A percentile compares a stretch with the other conserved stretches of the same genome.
These are phyloP conservation scores for Dicaeum eximium DNA, from an alignment of 2,113 vertebrate genomes.

Conservation along the genomic window DNA sequence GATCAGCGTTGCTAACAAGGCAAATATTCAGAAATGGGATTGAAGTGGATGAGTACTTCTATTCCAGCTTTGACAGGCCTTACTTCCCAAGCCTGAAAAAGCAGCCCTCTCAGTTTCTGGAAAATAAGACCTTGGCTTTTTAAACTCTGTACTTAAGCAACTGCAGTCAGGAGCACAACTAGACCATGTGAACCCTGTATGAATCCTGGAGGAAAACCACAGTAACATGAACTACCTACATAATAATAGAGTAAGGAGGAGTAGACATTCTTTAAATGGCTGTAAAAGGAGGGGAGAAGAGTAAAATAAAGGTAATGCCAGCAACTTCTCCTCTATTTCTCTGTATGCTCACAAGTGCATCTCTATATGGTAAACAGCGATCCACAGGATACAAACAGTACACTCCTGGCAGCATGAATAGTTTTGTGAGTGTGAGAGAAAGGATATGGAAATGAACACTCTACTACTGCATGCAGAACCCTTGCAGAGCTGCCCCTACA, in stretches of 20 bases:
- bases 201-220: neutral
- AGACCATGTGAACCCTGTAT: neutral
- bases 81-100: neutral
- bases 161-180: neutral
- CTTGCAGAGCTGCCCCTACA: neutral
- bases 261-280: neutral
- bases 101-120: neutral
- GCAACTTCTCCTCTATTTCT: neutral
- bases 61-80: neutral
- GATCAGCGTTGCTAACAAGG: neutral
- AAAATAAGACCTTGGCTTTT: neutral
- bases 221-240: neutral
- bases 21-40: neutral
- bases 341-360: neutral
- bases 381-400: neutral
- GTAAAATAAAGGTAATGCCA: neutral
- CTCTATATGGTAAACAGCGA: accelerated
- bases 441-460: neutral
- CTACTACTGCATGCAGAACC: neutral
- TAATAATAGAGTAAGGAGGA: neutral
- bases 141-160: neutral
- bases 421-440: neutral
- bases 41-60: neutral
- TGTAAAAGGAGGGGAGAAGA: neutral
- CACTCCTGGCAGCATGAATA: neutral